Evolutionary conservation across 2,888 invertebrate species (phyloP), one percentile per base, ranked within the genome.

Genomic region (Apamea monoglypha): DNA sequence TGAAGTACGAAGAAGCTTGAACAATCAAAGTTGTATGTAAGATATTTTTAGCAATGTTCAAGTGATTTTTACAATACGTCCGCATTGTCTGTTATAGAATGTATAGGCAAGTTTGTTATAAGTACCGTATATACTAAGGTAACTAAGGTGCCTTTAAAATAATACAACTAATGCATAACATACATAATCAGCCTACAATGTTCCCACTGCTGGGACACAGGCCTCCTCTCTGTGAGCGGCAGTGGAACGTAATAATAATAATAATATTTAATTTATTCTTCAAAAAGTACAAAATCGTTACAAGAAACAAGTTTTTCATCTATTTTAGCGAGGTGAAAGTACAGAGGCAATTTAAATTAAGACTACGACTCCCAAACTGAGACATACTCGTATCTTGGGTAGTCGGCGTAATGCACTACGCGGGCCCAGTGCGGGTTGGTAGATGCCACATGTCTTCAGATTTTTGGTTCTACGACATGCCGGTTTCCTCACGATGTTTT

Each of bases 1-100:
- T 68, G 44, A 78, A 81, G 83, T 78, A 56, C 32, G 25, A 50
- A 10, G 25, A 50, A 16, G 50, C 14, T 29, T 61, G 36, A 68
- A 68, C 56, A 78, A 77, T 68, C 61, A 56, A 83, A 77, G 61
- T 53, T 29, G 53, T 29, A 36, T 53, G 18, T 61, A 53, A 47
- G 53, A 77, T 44, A 61, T 82, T 44, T 50, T 14, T n/a, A 47
- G 32, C 25, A n/a, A 50, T 59, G 21, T 82, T 44, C 44, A 6
- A 29, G 59, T 61, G 50, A 44, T 67, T 80, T 47, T 67, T 59
- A 21, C 3, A 61, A n/a, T 14, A 32, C 16, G 18, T 18, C 18
- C 3, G 5, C 16, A 16, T 53, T 64, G 32, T 74, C 1, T 18
- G 1, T 32, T 68, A 44, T 8, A 32, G 56, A 14, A 68, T 12